Conservation (phyloP, 2,888 invertebrate genomes). For the Xylocampa areola region DNA sequence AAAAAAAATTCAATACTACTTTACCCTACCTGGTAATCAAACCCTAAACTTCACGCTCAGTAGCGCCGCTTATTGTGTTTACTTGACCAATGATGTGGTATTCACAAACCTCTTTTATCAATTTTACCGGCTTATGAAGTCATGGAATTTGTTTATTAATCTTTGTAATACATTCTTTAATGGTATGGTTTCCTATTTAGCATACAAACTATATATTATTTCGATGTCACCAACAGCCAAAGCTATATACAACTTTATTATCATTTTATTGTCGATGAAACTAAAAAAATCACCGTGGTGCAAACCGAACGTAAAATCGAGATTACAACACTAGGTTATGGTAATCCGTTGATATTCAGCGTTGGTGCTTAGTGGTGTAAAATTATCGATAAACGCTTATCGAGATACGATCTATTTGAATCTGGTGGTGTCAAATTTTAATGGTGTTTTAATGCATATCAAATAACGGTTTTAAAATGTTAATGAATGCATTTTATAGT, state of each 20-base stretch:
- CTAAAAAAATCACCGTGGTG: constrained; percentile 41
- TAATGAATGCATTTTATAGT: too few relatives aligned
- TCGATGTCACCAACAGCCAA: constrained; percentile 34
- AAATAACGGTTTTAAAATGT: too few relatives aligned
- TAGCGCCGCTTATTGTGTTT: too few relatives aligned
- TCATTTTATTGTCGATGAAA: constrained; percentile 36
- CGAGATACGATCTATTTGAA: constrained; percentile 30
- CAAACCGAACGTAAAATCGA: constrained; percentile 51
- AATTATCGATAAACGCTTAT: constrained; percentile 34
- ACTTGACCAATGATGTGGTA: neutral
- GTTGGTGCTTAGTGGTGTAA: constrained; percentile 35
- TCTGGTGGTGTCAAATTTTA: constrained; percentile 9
- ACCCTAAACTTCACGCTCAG: too few relatives aligned
- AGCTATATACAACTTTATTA: constrained; percentile 47
- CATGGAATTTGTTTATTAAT: constrained; percentile 5
- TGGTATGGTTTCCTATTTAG: constrained; percentile 31
- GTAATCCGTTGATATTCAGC: constrained; percentile 45
- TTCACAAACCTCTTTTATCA: neutral
- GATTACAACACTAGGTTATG: constrained; percentile 58
- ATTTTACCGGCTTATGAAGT: constrained; percentile 21
- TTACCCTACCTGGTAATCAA: too few relatives aligned
- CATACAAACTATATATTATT: constrained; percentile 36
- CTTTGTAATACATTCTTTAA: constrained; percentile 31
- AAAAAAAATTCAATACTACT: too few relatives aligned
- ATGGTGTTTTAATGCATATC: constrained; percentile 12